Evolutionary conservation across 2,888 invertebrate species (phyloP), one percentile per base, ranked within the genome.

Genomic region (Baronia brevicornis): DNA sequence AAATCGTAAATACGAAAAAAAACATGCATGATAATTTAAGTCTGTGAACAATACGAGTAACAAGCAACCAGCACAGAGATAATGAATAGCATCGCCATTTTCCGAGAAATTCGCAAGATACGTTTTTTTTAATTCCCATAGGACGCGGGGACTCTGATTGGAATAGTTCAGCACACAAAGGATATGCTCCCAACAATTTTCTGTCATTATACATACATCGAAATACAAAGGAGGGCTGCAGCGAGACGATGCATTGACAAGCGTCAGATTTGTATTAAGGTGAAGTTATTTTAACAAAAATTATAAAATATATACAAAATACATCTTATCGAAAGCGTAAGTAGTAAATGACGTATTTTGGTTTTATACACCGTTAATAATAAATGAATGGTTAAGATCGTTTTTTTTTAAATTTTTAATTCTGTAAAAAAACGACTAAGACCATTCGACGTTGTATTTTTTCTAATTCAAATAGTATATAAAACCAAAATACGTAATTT

Each of bases 121-220:
- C 45, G 41, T 39, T 44, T 48, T 51, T 59, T 60, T 60, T 55
- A 45, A 60, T 61, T 66, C 56, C 57, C 60, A 41, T 44, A 43
- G 57, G 51, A 53, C 34, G 30, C 25, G 28, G 23, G 30, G 44
- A 38, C 33, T 24, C 48, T 51, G 67, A 69, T 69, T 67, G 73
- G 55, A 64, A 69, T 69, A 72, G 68, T 70, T 67, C 50, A 51
- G 45, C 46, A 44, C 44, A 68, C 67, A 70, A 71, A 65, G 58
- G 55, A 61, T 46, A 48, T 38, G 45, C 46, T 45, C 48, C 54
- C 52, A 56, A 61, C 67, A 71, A 73, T 74, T 68, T 73, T 64
- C 69, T 64, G 66, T 71, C 68, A 74, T 74, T 72, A 73, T 56
- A 51, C 50, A 49, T n/a, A n/a, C 30, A 25, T 48, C 41, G 43